phyloP scores from a whole-genome alignment of 2,888 invertebrate species.

The Hyppa rectilinea region DNA sequence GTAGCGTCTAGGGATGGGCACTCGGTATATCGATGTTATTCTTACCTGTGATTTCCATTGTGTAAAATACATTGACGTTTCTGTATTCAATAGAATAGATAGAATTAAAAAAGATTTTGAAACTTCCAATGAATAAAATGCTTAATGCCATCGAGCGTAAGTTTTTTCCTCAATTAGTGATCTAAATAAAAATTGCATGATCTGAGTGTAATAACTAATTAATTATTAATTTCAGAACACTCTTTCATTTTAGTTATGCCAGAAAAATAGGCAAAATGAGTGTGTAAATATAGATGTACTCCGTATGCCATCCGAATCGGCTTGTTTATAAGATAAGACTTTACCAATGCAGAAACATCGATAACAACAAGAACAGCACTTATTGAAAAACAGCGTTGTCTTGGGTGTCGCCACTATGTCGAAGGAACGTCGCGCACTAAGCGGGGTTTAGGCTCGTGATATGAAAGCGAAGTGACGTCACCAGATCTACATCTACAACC shows the following conservation, averaged over 20 bases:
- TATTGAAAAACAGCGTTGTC: slow-evolving; percentile 54
- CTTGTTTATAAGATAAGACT: no score
- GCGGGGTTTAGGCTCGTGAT: slow-evolving; percentile 85
- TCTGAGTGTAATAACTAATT: no score
- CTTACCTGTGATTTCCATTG: background rate
- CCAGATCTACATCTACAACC: slow-evolving; percentile 69
- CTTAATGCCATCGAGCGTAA: no score
- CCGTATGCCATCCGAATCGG: no score
- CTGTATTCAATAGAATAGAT: background rate
- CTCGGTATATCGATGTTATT: slow-evolving; percentile 34
- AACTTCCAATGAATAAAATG: background rate
- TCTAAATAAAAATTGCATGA: background rate
- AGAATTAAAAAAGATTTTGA: no score
- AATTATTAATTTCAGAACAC: no score
- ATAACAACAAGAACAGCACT: slow-evolving; percentile 58
- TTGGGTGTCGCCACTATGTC: slow-evolving; percentile 62
- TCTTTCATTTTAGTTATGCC: no score
- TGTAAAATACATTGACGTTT: background rate
- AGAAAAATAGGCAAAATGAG: no score
- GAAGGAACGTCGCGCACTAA: slow-evolving; percentile 69
- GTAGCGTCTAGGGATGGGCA: slow-evolving; percentile 61
- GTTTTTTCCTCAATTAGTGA: background rate
- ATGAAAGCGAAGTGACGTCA: slow-evolving; percentile 88
- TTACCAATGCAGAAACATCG: slow-evolving; percentile 32
- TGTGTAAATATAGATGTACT: no score